phyloP scores from a whole-genome alignment of 2,113 vertebrate species.

The Xiphophorus maculatus region DNA sequence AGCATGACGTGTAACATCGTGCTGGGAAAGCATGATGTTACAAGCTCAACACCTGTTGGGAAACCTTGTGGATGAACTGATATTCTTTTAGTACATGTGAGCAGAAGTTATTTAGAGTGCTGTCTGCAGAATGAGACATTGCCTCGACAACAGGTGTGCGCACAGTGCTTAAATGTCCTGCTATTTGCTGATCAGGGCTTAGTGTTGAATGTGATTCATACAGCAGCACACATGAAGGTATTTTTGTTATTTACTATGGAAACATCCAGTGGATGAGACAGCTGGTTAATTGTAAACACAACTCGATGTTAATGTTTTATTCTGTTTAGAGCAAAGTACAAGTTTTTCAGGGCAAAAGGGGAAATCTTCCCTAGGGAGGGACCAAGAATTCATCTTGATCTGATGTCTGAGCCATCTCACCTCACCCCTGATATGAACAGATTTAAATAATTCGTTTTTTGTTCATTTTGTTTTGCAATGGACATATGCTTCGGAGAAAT shows the following conservation, averaged over 20 bases:
- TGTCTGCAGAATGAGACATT: constrained; percentile 3
- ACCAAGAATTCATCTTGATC: no score
- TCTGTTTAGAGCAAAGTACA: background rate
- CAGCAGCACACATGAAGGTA: constrained; percentile 19
- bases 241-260: constrained; percentile 21
- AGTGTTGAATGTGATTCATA: constrained; percentile 36
- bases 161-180: constrained; percentile 23
- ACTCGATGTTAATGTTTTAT: background rate
- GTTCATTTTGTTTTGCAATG: no score
- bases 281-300: background rate
- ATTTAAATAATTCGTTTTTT: no score
- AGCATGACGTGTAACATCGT: no score
- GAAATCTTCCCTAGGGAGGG: no score
- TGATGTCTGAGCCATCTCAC: background rate
- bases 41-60: no score
- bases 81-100: no score
- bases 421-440: background rate
- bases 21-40: no score
- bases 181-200: constrained; percentile 32
- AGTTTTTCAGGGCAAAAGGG: background rate
- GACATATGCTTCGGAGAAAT: no score
- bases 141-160: constrained; percentile 2
- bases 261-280: constrained; percentile 2
- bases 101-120: constrained; percentile 3
- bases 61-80: no score